Percentiles rank a stretch among this genome's conserved stretches.
These are phyloP conservation scores for Athripsodes cinereus DNA, from an alignment of 2,888 invertebrate species.

Conservation along the genomic window DNA sequence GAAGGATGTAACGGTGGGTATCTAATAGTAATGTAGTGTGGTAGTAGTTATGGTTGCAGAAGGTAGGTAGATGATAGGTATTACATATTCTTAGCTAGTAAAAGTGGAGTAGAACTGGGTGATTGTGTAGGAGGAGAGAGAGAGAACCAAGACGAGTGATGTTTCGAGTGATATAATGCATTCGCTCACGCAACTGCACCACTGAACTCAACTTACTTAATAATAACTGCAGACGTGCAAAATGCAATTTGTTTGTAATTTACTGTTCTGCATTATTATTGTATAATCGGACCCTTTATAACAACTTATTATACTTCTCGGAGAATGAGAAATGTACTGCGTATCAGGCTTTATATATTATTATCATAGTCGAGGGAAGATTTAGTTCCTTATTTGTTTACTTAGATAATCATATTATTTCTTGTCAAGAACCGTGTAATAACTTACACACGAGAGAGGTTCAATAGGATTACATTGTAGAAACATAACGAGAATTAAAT, in stretches of 20 bases:
- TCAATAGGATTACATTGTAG: too few relatives aligned
- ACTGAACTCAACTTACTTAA: conserved; percentile 20
- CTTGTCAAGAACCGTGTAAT: too few relatives aligned
- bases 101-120: neutral
- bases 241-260: conserved; percentile 29
- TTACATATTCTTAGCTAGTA: too few relatives aligned
- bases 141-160: conserved; percentile 18
- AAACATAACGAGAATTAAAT: too few relatives aligned
- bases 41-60: neutral
- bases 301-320: too few relatives aligned
- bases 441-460: too few relatives aligned
- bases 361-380: too few relatives aligned
- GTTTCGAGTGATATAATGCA: conserved; percentile 25
- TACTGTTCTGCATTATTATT: conserved; percentile 27
- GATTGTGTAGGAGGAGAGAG: conserved; percentile 10
- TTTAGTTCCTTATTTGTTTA: too few relatives aligned
- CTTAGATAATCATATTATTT: too few relatives aligned
- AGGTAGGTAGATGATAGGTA: neutral
- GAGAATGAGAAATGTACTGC: too few relatives aligned
- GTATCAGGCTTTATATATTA: too few relatives aligned
- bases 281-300: too few relatives aligned
- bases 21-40: neutral
- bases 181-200: conserved; percentile 28
- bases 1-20: neutral
- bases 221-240: conserved; percentile 29